A percentile compares a stretch with the other conserved stretches of the same genome.
phyloP scores from a whole-genome alignment of 2,888 invertebrate genomes.

The Chrysolina haemoptera region DNA sequence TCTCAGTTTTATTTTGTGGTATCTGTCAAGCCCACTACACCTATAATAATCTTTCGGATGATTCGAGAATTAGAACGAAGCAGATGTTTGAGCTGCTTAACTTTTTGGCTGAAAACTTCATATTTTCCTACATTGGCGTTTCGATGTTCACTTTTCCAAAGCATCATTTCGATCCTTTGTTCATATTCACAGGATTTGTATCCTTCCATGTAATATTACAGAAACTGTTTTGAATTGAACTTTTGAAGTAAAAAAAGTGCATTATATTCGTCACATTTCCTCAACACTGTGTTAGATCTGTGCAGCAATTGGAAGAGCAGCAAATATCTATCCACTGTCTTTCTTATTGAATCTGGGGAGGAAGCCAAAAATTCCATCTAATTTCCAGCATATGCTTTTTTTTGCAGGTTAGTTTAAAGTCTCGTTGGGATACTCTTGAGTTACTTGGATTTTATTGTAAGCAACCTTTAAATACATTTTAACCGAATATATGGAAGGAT shows the following conservation, averaged over 20 bases:
- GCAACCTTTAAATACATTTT: no score
- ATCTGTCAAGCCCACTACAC: constrained; percentile 99
- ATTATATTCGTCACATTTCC: constrained; percentile 37
- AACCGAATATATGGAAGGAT: no score
- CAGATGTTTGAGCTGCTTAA: constrained; percentile 94
- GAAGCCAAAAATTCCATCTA: constrained; percentile 91
- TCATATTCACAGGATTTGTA: constrained; percentile 80
- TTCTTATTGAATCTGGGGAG: constrained; percentile 93
- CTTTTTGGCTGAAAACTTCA: constrained; percentile 98
- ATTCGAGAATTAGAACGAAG: constrained; percentile 90
- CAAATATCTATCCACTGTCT: constrained; percentile 96
- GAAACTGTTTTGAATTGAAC: not conserved
- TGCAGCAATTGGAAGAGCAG: constrained; percentile 90
- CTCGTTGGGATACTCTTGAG: not conserved
- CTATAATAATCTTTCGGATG: constrained; percentile 93
- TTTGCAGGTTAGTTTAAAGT: constrained; percentile 83
- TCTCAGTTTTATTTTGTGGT: constrained; percentile 97
- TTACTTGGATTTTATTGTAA: not conserved
- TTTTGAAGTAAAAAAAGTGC: not conserved
- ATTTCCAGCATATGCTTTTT: constrained; percentile 98
- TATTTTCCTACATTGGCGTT: constrained; percentile 98
- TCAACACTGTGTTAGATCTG: constrained; percentile 79
- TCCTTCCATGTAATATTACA: constrained; percentile 73
- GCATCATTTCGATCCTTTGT: constrained; percentile 60
- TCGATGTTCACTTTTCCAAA: constrained; percentile 98